A percentile compares a stretch with the other conserved stretches of the same genome.
Conservation (phyloP, 2,113 vertebrate genomes). For the Sciurus niger region DNA sequence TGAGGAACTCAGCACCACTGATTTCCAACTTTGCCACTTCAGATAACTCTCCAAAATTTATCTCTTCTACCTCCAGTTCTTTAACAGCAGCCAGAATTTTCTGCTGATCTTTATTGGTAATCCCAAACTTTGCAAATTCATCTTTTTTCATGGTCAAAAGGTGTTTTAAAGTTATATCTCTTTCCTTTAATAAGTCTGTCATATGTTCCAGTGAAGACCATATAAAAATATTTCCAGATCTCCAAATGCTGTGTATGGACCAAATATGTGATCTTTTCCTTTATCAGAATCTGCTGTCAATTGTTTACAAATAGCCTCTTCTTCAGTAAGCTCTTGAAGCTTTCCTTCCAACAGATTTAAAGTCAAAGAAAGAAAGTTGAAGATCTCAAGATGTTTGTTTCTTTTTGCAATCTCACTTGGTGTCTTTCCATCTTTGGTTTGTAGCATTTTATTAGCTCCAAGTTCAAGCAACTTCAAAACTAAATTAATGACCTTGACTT, state of each 20-base stretch:
- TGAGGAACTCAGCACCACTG: constrained; percentile 93
- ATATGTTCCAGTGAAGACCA: constrained; percentile 93
- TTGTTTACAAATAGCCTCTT: constrained; percentile 88
- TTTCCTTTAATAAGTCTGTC: constrained; percentile 91
- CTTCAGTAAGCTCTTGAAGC: constrained; percentile 79
- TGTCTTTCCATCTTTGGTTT: no score
- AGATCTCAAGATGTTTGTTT: no score
- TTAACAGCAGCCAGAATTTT: constrained; percentile 91
- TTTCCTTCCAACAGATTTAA: no score
- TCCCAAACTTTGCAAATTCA: constrained; percentile 94
- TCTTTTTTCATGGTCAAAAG: constrained; percentile 93
- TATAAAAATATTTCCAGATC: constrained; percentile 94
- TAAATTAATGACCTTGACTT: no score
- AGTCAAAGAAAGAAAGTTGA: no score
- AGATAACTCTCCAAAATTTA: constrained; percentile 87
- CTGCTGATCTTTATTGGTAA: constrained; percentile 91
- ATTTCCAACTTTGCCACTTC: constrained; percentile 85
- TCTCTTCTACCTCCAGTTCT: constrained; percentile 91
- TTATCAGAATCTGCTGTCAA: constrained; percentile 84
- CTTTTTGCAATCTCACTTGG: no score
- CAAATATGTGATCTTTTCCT: constrained; percentile 80
- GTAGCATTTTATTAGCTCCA: no score
- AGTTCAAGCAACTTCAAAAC: no score
- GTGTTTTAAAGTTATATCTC: constrained; percentile 91
- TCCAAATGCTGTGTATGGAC: constrained; percentile 89